These are phyloP conservation scores for Malurus elegans DNA, from an alignment of 2,113 vertebrate genomes.

Conservation along the genomic window DNA sequence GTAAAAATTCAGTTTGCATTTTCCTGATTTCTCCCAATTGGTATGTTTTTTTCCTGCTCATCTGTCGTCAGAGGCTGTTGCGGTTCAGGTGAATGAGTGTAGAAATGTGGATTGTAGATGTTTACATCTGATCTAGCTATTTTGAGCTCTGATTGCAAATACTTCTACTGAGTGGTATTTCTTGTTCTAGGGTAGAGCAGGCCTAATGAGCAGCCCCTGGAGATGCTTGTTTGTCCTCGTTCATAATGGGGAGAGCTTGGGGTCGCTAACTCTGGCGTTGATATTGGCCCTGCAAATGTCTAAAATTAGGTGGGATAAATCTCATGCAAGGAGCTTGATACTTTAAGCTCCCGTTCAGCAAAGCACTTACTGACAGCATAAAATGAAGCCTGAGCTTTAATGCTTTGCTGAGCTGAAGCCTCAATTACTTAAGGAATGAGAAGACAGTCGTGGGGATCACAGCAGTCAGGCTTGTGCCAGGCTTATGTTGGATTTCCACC, in stretches of 20 bases:
- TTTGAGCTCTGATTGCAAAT: not conserved
- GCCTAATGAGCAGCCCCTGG: not conserved
- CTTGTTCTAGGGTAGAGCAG: not conserved
- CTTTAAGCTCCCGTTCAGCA: not conserved
- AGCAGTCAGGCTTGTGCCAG: not conserved
- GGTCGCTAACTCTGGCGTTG: not conserved
- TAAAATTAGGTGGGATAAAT: conserved; percentile 12
- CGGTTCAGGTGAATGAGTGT: not conserved
- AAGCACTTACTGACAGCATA: not conserved
- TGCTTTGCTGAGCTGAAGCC: not conserved
- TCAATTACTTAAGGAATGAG: conserved; percentile 3
- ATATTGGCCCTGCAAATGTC: not conserved
- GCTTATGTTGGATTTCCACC: conserved; percentile 3
- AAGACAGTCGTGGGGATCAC: not conserved
- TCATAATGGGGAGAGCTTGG: not conserved
- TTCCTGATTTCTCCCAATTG: not conserved
- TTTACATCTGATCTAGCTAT: not conserved
- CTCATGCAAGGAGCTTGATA: not conserved
- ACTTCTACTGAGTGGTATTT: not conserved
- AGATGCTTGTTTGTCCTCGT: not conserved
- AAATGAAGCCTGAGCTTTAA: conserved; percentile 28
- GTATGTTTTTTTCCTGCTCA: not conserved
- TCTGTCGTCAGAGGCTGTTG: not conserved
- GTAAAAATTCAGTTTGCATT: not conserved
- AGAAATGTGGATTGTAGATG: not conserved